Conservation (phyloP, 2,888 invertebrate genomes). For the Sinohyriopsis cumingii region DNA sequence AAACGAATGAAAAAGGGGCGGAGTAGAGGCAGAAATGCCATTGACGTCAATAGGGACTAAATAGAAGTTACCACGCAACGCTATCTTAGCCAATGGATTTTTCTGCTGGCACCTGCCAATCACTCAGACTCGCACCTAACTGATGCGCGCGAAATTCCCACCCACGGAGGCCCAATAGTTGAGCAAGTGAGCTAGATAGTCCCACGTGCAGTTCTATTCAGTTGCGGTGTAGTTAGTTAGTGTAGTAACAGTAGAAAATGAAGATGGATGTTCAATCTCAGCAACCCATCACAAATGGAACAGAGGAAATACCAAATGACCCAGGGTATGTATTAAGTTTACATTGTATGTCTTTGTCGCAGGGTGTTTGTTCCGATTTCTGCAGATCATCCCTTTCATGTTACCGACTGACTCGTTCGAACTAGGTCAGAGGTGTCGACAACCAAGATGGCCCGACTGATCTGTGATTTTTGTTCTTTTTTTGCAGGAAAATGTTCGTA, state of each 20-base stretch:
- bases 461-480: slow-evolving; percentile 71
- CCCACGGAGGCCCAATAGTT: slow-evolving; percentile 60
- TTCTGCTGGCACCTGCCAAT: slow-evolving; percentile 48
- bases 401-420: slow-evolving; percentile 38
- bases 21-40: too few species aligned
- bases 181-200: slow-evolving; percentile 35
- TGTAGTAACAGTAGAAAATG: slow-evolving; percentile 54
- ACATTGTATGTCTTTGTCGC: slow-evolving; percentile 74
- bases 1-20: too few species aligned
- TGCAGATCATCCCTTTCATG: slow-evolving; percentile 35
- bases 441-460: slow-evolving; percentile 31
- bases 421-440: slow-evolving; percentile 46
- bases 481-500: slow-evolving; percentile 99
- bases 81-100: too few species aligned
- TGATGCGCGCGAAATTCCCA: slow-evolving; percentile 58
- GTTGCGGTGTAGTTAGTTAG: slow-evolving; percentile 58
- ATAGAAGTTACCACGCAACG: too few species aligned
- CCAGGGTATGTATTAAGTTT: slow-evolving; percentile 83
- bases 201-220: slow-evolving; percentile 54
- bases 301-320: slow-evolving; percentile 91
- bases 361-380: slow-evolving; percentile 73
- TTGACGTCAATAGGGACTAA: too few species aligned
- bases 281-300: slow-evolving; percentile 53
- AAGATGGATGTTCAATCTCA: slow-evolving; percentile 64
- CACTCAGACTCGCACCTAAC: slow-evolving; percentile 55